phyloP scores from a whole-genome alignment of 2,888 invertebrate species.

The Leistus spinibarbis region DNA sequence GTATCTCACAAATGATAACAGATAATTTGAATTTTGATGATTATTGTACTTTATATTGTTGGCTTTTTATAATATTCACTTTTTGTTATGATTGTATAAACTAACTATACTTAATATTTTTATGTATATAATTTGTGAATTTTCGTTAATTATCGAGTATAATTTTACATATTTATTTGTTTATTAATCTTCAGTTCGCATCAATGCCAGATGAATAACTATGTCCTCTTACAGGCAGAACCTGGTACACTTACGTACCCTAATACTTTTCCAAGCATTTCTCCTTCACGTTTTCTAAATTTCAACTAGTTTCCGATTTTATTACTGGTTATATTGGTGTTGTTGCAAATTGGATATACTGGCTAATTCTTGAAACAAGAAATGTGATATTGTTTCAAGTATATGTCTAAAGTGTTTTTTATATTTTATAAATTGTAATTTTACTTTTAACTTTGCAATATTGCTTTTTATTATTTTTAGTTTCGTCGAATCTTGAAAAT shows the following conservation, averaged over 20 bases:
- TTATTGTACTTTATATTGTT: neutral
- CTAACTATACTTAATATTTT: neutral
- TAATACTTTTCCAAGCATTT: neutral
- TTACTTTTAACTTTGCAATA: neutral
- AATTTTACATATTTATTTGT: neutral
- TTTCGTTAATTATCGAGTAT: neutral
- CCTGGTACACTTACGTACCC: neutral
- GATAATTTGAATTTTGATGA: neutral
- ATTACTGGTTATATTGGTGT: neutral
- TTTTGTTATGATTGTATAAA: slow-evolving; percentile 4
- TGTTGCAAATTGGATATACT: neutral
- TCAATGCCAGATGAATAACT: neutral
- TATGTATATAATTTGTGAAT: neutral
- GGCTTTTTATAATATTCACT: neutral
- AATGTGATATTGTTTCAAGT: neutral
- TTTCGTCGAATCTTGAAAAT: neutral
- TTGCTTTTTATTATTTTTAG: neutral
- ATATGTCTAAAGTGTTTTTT: neutral
- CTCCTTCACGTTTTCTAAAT: neutral
- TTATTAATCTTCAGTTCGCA: neutral
- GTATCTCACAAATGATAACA: neutral
- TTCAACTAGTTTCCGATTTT: neutral
- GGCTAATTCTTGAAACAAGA: neutral
- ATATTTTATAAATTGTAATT: neutral
- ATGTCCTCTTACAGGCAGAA: too few species aligned